Base-by-base conservation (phyloP, 2,797 vertebrate species). In the Gymnothorax reevesii region DNA sequence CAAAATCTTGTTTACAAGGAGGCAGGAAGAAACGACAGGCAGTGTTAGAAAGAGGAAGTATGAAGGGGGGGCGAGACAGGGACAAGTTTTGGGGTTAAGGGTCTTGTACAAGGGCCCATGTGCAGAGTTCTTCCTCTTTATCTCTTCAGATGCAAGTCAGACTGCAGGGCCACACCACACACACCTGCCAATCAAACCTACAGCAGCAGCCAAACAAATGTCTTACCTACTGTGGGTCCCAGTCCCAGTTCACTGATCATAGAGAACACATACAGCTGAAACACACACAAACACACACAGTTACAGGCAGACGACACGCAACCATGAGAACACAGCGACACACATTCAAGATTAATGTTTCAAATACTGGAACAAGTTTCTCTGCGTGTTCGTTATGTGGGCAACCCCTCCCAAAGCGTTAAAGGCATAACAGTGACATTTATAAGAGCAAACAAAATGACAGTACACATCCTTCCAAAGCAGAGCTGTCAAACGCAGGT, bases 221-320 rank as follows among this genome's bases (percentile, higher is more conserved):
- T n/a, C 94, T 95, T 90, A 96, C 95, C 94, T 9, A 96, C 87
- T 13, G 95, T 96, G 22, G 95, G 95, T 0, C 94, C 94, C 85
- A 94, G 27, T 82, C 95, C 95, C 0, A 96, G 91, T 88, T 95
- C 86, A 27, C 95, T 96, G 90, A 96, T 96, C 95, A 95, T 95
- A 85, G 95, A 96, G 91, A 96, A 96, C 22, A 93, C 95, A 9
- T 96, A 96, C 0, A 96, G 93, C 95, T 96, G 92, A 64, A 87
- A 89, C 59, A 87, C 57, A 90, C 3, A 49, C 27, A 49, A 27
- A 75, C 27, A 33, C 27, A 33, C 71, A 49, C 20, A 52, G 4
- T 75, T 49, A 69, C n/a, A 15, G 22, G 42, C n/a, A 13, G 54
- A 64, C 57, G 84, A 57, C 71, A 83, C 82, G 60, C 22, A 80